Conservation (phyloP, 1,140 invertebrate genomes). For the Magallana gigas region DNA sequence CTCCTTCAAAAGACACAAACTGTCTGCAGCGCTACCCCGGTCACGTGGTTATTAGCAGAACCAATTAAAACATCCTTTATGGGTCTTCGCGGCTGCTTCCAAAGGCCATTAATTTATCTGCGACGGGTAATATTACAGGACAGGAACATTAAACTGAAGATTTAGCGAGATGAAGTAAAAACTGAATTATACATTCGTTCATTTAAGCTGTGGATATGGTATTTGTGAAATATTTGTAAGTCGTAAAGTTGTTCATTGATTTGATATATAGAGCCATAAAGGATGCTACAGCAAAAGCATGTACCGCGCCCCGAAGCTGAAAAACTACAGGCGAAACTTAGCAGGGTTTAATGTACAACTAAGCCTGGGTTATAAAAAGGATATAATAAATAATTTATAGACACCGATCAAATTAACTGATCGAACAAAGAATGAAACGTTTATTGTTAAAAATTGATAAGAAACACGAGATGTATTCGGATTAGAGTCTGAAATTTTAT, state of each 20-base stretch:
- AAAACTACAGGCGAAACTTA: background rate
- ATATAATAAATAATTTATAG: background rate
- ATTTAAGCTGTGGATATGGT: conserved; percentile 6
- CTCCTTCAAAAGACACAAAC: conserved; percentile 3
- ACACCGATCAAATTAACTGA: background rate
- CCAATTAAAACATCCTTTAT: conserved; percentile 47
- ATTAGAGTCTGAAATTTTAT: background rate
- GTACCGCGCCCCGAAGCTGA: background rate
- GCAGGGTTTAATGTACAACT: background rate
- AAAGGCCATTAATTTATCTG: conserved; percentile 46
- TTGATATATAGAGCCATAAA: conserved; percentile 28
- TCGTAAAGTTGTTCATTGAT: conserved; percentile 28
- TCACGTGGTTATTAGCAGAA: conserved; percentile 47
- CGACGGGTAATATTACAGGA: conserved; percentile 38
- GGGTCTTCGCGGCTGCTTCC: conserved; percentile 40
- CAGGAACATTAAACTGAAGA: conserved; percentile 47
- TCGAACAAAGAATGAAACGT: background rate
- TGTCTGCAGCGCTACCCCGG: background rate
- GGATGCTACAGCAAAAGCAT: background rate
- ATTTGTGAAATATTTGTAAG: background rate
- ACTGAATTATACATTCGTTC: conserved; percentile 1
- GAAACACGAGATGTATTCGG: background rate
- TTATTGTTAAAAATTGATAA: conserved; percentile 22
- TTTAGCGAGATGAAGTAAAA: conserved; percentile 38
- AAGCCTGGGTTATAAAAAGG: background rate